phyloP scores from a whole-genome alignment of 1,140 invertebrate species.

The Portunus trituberculatus region DNA sequence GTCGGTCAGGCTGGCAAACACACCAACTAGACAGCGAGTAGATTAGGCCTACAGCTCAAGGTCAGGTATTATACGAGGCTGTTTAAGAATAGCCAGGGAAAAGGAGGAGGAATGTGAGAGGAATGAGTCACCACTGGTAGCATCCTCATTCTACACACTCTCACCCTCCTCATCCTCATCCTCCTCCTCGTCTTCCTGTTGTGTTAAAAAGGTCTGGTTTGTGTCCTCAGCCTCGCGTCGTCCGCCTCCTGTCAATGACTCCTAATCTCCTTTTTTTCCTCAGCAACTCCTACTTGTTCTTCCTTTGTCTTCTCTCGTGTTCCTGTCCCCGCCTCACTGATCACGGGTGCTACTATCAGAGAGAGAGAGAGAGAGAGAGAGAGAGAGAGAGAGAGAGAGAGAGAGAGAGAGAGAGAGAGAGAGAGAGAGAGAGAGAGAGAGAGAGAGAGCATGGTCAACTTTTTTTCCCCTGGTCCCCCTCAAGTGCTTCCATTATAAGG shows the following conservation, averaged over 20 bases:
- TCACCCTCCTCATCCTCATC: neutral
- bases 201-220: neutral
- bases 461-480: too few relatives aligned
- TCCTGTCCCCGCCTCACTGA: too few relatives aligned
- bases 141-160: neutral
- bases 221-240: neutral
- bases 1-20: neutral
- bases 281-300: neutral
- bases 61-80: neutral
- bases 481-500: too few relatives aligned
- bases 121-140: neutral
- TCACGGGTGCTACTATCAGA: too few relatives aligned
- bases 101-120: neutral
- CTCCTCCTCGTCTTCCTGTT: too few relatives aligned
- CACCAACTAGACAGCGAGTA: neutral
- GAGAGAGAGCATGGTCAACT: too few relatives aligned
- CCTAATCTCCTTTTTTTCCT: too few relatives aligned
- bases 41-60: neutral
- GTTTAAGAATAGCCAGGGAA: neutral
- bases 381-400: too few relatives aligned
- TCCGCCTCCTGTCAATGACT: neutral
- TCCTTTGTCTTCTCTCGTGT: too few relatives aligned
- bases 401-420: too few relatives aligned
- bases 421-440: too few relatives aligned
- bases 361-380: too few relatives aligned